Evolutionary conservation across 1,140 invertebrate species (phyloP), one percentile per base, ranked within the genome.

Genomic region (Nephotettix cincticeps): DNA sequence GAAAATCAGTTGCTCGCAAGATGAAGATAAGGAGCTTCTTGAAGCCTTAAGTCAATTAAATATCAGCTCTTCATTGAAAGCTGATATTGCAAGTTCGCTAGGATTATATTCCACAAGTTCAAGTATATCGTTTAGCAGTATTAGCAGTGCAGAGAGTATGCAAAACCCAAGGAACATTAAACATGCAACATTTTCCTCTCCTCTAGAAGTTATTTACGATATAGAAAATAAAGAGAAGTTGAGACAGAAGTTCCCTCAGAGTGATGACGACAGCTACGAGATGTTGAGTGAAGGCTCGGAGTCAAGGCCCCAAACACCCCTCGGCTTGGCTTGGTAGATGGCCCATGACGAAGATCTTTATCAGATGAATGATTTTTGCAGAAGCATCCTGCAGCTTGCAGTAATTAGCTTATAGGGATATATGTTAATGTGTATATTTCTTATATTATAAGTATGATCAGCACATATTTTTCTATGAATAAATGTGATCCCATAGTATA

Each of bases 181-280:
- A n/a, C 21, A 25, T 27, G 23, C 56, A 25, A 61, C 56, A 25
- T 61, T 61, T 25, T 61, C 56, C 56, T 61, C 56, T 6, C 56
- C 56, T 21, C n/a, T 61, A 11, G 56, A 61, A 25, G 56, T 61
- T 21, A 29, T 61, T 28, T 23, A 61, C 27, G 56, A 61, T n/a
- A 28, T 61, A 14, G 28, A 23, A 9, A 21, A 61, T 4, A 61
- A 61, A 23, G 56, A 61, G n/a, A 61, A 61, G 56, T 68, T 68
- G 14, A 61, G 28, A 23, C 23, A 61, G n/a, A 61, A 61, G 56
- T 68, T 68, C 4, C 66, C 47, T 45, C 43, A n/a, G 14, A 54
- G 40, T 68, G 66, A 68, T 51, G 66, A 51, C 11, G 66, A 68
- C 32, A 68, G 66, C 19, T 68, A 51, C 27, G 66, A 47, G 27